Percentiles rank a stretch among this genome's conserved stretches.
These are phyloP conservation scores for Himantopus leucocephalus DNA, from an alignment of 2,113 vertebrate genomes.

Conservation along the genomic window DNA sequence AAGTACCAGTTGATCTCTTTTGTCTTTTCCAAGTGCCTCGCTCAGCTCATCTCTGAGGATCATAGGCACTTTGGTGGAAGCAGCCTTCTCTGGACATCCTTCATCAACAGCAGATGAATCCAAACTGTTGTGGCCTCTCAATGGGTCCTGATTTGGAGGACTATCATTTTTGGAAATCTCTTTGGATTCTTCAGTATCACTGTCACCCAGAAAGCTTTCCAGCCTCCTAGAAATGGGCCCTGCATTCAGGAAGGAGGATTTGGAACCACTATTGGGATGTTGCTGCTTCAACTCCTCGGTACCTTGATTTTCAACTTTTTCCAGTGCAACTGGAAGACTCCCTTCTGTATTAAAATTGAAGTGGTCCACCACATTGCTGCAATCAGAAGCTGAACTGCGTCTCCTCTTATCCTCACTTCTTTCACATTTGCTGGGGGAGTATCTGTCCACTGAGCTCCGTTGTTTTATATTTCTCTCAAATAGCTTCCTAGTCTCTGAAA, in stretches of 20 bases:
- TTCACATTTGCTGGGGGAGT: conserved; percentile 76
- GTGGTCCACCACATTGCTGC: conserved; percentile 67
- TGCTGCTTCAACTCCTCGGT: conserved; percentile 64
- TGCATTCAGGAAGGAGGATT: conserved; percentile 79
- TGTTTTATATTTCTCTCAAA: conserved; percentile 88
- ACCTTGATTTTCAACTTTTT: conserved; percentile 58
- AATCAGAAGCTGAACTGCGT: conserved; percentile 56
- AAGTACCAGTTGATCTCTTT: background rate
- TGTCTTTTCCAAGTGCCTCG: background rate
- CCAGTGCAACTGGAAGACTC: conserved; percentile 18
- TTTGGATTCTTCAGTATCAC: conserved; percentile 78
- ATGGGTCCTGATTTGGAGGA: background rate
- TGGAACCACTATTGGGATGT: conserved; percentile 27
- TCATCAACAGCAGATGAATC: background rate
- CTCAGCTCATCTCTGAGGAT: background rate
- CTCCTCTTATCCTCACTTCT: conserved; percentile 59
- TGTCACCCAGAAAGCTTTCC: conserved; percentile 82
- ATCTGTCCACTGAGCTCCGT: conserved; percentile 75
- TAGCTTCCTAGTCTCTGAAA: conserved; percentile 89
- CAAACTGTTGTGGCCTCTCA: background rate
- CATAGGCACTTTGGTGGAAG: background rate
- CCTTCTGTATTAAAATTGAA: conserved; percentile 54
- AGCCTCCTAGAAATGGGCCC: conserved; percentile 87
- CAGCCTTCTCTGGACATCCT: background rate
- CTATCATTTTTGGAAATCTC: conserved; percentile 43